A percentile compares a stretch with the other conserved stretches of the same genome.
Conservation (phyloP, 1,140 invertebrate species). For the Maconellicoccus hirsutus region DNA sequence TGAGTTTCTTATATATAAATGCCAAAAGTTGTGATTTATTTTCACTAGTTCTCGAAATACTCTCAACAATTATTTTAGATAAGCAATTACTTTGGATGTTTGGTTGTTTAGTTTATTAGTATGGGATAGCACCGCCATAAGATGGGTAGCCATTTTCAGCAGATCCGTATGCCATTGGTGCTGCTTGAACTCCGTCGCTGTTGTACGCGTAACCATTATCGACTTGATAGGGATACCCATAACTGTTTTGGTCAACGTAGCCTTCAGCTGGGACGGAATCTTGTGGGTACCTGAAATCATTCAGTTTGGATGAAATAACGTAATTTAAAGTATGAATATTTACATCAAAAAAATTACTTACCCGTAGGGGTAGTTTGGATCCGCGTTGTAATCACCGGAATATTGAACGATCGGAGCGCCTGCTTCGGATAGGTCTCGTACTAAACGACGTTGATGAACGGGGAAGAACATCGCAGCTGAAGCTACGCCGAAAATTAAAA, state of each 20-base stretch:
- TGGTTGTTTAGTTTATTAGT: too few relatives aligned
- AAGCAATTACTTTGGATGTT: neutral
- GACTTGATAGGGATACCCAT: conserved; percentile 38
- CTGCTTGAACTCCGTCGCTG: conserved; percentile 48
- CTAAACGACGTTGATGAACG: too few relatives aligned
- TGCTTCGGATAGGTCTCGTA: too few relatives aligned
- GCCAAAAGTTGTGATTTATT: too few relatives aligned
- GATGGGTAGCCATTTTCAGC: conserved; percentile 61
- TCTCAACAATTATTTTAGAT: neutral
- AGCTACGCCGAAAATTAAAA: neutral
- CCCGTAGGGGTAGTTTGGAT: too few relatives aligned
- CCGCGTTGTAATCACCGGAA: too few relatives aligned
- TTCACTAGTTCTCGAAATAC: neutral
- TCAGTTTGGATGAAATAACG: too few relatives aligned
- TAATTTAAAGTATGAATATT: too few relatives aligned
- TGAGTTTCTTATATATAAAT: too few relatives aligned
- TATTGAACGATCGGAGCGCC: too few relatives aligned
- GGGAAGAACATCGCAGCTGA: too few relatives aligned
- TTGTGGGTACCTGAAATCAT: conserved; percentile 50
- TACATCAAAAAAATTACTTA: too few relatives aligned
- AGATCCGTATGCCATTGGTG: conserved; percentile 48
- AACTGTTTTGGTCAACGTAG: conserved; percentile 43
- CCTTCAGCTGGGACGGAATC: conserved; percentile 50
- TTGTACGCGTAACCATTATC: conserved; percentile 48
- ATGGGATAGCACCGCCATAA: conserved; percentile 25